These are phyloP conservation scores for Synanceia verrucosa DNA, from an alignment of 2,797 vertebrate species.

Conservation along the genomic window DNA sequence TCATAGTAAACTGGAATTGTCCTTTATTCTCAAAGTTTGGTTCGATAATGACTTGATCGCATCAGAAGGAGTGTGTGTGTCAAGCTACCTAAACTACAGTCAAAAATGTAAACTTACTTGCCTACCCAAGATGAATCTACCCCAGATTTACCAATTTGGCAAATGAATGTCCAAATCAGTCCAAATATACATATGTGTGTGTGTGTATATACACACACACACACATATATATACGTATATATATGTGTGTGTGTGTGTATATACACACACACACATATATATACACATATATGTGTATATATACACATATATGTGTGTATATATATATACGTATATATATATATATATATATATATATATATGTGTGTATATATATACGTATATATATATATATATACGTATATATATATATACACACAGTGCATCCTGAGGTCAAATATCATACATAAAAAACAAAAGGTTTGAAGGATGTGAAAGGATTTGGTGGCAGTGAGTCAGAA, in stretches of 20 bases:
- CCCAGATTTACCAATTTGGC: not conserved
- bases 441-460: not conserved
- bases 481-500: slow-evolving; percentile 10
- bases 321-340: not conserved
- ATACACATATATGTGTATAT: no score
- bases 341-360: no score
- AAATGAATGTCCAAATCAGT: slow-evolving; percentile 2
- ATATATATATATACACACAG: not conserved
- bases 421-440: not conserved
- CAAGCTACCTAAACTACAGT: not conserved
- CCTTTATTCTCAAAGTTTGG: not conserved
- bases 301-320: no score
- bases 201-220: not conserved
- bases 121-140: not conserved
- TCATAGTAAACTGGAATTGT: not conserved
- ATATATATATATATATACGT: no score
- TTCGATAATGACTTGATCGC: not conserved
- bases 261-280: not conserved
- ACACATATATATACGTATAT: no score
- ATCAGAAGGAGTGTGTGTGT: not conserved
- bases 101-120: not conserved
- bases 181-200: no score
- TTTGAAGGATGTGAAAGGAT: slow-evolving; percentile 23
- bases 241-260: no score
- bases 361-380: not conserved